phyloP scores from a whole-genome alignment of 2,888 invertebrate species.

The Heterodera filipjevi region DNA sequence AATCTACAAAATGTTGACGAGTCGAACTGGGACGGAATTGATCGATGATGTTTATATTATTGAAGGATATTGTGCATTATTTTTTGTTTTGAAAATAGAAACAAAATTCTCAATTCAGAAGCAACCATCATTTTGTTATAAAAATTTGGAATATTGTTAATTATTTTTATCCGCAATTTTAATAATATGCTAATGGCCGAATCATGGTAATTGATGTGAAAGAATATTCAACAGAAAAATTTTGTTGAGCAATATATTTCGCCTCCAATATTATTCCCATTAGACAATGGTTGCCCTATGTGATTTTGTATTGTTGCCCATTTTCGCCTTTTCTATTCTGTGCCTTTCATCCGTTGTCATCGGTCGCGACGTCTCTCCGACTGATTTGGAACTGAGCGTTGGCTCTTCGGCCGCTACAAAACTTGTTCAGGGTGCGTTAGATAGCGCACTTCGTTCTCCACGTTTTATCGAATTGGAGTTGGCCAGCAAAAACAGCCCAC shows the following conservation, averaged over 20 bases:
- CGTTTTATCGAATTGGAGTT: constrained; percentile 22
- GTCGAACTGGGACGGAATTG: constrained; percentile 43
- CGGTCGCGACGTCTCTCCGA: background rate
- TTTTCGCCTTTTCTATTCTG: background rate
- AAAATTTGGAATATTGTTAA: too few relatives aligned
- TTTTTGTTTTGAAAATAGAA: too few relatives aligned
- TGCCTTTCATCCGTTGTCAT: background rate
- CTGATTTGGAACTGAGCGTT: constrained; percentile 26
- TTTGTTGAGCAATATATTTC: too few relatives aligned
- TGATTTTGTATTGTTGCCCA: background rate
- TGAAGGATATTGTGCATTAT: too few relatives aligned
- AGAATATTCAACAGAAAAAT: too few relatives aligned
- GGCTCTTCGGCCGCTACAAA: constrained; percentile 33
- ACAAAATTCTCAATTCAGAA: too few relatives aligned
- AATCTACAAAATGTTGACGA: constrained; percentile 45
- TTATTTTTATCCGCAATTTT: too few relatives aligned
- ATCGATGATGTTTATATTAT: too few relatives aligned
- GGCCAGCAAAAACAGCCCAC: constrained; percentile 9
- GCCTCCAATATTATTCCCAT: too few relatives aligned
- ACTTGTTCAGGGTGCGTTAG: constrained; percentile 3
- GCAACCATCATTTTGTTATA: too few relatives aligned
- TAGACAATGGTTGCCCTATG: background rate
- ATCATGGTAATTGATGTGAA: too few relatives aligned
- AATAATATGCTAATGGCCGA: too few relatives aligned
- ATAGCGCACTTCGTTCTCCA: constrained; percentile 18